These are phyloP conservation scores for Ophthalmotilapia sp. DNA, from an alignment of 2,113 vertebrate genomes.

Conservation along the genomic window DNA sequence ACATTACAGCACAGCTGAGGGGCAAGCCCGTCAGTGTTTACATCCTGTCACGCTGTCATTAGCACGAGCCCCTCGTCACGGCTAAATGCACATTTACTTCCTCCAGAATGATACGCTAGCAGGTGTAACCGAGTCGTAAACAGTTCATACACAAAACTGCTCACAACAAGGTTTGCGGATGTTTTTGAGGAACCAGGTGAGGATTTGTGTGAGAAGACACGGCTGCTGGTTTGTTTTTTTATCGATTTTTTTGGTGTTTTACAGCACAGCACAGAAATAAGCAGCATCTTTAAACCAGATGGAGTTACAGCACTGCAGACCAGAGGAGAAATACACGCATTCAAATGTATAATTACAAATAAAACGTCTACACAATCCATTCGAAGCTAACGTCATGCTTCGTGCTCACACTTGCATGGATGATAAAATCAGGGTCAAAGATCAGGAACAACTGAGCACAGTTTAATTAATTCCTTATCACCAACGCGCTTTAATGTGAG, in stretches of 20 bases:
- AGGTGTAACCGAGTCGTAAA: not conserved
- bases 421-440: not conserved
- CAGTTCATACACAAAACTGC: accelerated
- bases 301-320: not conserved
- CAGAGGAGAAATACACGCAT: not conserved
- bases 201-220: not conserved
- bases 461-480: not conserved
- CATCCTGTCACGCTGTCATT: not conserved
- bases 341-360: not conserved
- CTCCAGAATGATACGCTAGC: not conserved
- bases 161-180: not conserved
- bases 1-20: not conserved
- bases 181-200: not conserved
- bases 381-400: not conserved
- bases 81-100: not conserved
- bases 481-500: accelerated
- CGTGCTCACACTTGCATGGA: accelerated
- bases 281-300: not conserved
- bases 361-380: not conserved
- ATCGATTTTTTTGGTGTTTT: accelerated
- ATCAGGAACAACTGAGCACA: not conserved
- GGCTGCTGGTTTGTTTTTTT: not conserved
- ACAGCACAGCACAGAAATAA: not conserved
- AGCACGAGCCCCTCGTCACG: not conserved
- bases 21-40: not conserved